A percentile compares a stretch with the other conserved stretches of the same genome.
Evolutionary conservation across 2,888 invertebrate species (phyloP).

Genomic region (Pycnomerus fuliginosus): DNA sequence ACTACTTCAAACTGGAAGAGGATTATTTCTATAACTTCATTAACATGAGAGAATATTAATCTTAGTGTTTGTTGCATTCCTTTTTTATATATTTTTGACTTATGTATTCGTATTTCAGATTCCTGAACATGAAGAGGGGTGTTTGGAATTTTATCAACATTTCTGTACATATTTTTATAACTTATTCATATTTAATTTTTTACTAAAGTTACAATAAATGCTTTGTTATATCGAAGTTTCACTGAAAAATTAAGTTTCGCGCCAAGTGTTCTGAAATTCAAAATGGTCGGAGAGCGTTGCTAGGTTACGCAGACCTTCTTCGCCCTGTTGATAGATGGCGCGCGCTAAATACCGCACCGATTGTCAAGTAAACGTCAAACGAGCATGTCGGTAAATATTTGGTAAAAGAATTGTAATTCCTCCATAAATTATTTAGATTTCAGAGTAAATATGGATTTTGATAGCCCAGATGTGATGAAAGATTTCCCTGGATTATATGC

Average conservation of each 20-base stretch:
- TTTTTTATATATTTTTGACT: slow-evolving; percentile 11
- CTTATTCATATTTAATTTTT: slow-evolving; percentile 13
- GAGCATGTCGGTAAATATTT: no score
- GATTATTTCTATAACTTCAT: slow-evolving; percentile 24
- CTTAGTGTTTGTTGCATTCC: neutral
- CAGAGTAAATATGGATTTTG: slow-evolving; percentile 73
- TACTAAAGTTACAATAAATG: neutral
- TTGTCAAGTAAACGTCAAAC: no score
- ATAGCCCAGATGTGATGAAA: slow-evolving; percentile 87
- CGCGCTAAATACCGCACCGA: no score
- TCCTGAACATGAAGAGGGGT: slow-evolving; percentile 29
- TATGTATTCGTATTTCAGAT: slow-evolving; percentile 30
- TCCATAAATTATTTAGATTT: no score
- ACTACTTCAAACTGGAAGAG: slow-evolving; percentile 14
- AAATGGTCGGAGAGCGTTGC: no score
- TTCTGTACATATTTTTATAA: slow-evolving; percentile 19
- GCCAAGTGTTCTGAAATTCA: no score
- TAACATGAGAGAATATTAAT: slow-evolving; percentile 29
- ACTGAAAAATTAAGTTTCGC: no score
- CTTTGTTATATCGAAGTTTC: no score
- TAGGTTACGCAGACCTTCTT: no score
- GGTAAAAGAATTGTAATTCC: no score
- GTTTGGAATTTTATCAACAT: slow-evolving; percentile 17
- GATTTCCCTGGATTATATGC: slow-evolving; percentile 88
- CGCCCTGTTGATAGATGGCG: no score